Conservation (phyloP, 2,888 invertebrate species). For the Helobdella robusta region DNA sequence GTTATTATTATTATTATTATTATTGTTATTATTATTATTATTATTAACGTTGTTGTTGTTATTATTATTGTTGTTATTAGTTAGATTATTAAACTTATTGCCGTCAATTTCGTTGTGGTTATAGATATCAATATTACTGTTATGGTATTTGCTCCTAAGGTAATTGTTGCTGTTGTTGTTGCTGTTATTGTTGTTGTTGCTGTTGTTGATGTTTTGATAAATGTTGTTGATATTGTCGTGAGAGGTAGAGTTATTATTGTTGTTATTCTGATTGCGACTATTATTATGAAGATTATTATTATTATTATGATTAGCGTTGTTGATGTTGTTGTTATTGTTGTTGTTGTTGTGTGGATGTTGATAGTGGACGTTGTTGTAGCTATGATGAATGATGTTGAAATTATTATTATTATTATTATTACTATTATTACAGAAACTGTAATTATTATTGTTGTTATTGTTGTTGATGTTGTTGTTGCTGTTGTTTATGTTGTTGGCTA, state of each 20-base stretch:
- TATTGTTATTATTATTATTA: not conserved
- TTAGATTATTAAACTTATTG: not conserved
- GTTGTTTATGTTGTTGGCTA: not conserved
- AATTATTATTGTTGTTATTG: not conserved
- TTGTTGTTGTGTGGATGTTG: not conserved
- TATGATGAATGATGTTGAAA: not conserved
- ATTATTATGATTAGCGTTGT: not conserved
- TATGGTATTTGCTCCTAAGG: not conserved
- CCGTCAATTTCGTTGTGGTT: not conserved
- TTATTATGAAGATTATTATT: not conserved
- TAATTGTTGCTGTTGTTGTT: slow-evolving; percentile 1
- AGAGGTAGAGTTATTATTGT: slow-evolving; percentile 9
- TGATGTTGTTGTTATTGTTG: not conserved
- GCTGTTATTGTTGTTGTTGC: not conserved
- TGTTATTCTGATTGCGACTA: slow-evolving; percentile 6
- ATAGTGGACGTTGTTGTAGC: not conserved
- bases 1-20: not conserved
- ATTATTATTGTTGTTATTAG: not conserved
- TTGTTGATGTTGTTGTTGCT: slow-evolving; percentile 12
- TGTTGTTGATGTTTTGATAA: not conserved
- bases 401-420: not conserved
- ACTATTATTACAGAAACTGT: not conserved
- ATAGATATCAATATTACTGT: not conserved
- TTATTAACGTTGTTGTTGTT: not conserved
- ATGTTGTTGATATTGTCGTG: not conserved